These are phyloP conservation scores for Myotis brandtii DNA, from an alignment of 2,113 vertebrate species.

Conservation along the genomic window DNA sequence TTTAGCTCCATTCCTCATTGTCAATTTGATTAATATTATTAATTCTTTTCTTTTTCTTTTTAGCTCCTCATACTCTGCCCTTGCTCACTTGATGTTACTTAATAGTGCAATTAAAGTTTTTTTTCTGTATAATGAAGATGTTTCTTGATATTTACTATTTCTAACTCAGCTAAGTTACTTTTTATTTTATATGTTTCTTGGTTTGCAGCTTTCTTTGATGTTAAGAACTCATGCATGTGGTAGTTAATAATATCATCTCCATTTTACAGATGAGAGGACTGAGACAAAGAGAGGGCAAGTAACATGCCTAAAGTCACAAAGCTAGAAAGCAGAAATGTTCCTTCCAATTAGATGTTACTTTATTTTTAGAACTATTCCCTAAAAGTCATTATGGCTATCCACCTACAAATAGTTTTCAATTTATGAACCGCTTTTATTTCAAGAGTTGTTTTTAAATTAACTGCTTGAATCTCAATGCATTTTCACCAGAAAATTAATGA, in stretches of 20 bases:
- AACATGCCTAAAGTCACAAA: background rate
- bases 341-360: background rate
- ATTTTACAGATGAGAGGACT: background rate
- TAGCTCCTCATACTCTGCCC: background rate
- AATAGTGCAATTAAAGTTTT: background rate
- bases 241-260: background rate
- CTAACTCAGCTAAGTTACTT: background rate
- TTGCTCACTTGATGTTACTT: background rate
- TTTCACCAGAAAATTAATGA: background rate
- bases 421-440: background rate
- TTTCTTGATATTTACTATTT: background rate
- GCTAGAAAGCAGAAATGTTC: background rate
- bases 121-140: background rate
- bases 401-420: background rate
- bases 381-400: background rate
- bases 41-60: background rate
- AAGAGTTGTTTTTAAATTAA: background rate
- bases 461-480: background rate
- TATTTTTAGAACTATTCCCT: background rate
- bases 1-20: background rate
- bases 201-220: background rate
- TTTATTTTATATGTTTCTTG: background rate
- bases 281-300: background rate
- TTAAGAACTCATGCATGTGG: background rate
- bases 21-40: background rate